Percentiles rank a stretch among this genome's conserved stretches.
phyloP scores from a whole-genome alignment of 2,797 vertebrate species.

The Smutsia temminckii region DNA sequence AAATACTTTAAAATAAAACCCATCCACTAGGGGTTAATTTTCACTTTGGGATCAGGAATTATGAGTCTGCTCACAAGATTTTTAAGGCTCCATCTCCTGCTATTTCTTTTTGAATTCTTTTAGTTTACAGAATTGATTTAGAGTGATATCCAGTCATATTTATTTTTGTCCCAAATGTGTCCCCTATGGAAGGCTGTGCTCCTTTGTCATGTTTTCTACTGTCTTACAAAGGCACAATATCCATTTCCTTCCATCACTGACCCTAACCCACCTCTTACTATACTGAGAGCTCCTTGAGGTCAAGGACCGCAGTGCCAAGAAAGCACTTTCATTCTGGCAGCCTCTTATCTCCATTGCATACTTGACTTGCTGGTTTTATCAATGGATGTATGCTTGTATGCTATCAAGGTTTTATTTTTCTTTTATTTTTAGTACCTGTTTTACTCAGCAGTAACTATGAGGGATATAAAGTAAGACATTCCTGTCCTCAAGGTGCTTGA shows the following conservation, averaged over 20 bases:
- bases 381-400: background rate
- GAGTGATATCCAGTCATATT: background rate
- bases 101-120: background rate
- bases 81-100: background rate
- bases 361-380: conserved; percentile 3
- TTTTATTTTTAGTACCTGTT: background rate
- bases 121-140: background rate
- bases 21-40: background rate
- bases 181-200: background rate
- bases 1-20: background rate
- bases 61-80: background rate
- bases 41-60: background rate
- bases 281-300: background rate
- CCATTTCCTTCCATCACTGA: background rate
- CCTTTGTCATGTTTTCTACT: background rate
- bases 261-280: background rate
- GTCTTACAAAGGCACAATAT: background rate
- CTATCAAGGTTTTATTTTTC: background rate
- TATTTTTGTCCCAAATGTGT: conserved; percentile 30
- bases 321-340: background rate
- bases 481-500: background rate
- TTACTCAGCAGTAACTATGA: background rate
- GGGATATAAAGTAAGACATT: background rate
- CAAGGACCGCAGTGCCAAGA: background rate
- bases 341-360: background rate